Evolutionary conservation across 2,888 invertebrate species (phyloP).

Genomic region (Catonia carolina): DNA sequence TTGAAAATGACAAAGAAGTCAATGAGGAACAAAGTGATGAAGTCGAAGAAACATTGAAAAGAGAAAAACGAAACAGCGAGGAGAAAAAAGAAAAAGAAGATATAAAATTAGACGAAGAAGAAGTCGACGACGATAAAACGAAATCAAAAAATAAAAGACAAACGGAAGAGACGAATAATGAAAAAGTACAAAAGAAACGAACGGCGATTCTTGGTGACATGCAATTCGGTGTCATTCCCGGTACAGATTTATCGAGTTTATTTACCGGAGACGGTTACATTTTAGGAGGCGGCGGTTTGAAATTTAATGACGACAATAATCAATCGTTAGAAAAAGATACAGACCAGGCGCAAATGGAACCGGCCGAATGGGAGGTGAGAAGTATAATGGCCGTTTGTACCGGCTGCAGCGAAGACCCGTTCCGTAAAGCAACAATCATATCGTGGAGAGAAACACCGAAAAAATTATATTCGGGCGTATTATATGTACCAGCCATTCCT

Average conservation of each 20-base stretch:
- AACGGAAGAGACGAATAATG: conserved; percentile 8
- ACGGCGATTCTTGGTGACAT: conserved; percentile 24
- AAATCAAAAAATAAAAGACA: conserved; percentile 16
- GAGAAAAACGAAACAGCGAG: conserved; percentile 12
- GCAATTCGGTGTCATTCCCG: conserved; percentile 29
- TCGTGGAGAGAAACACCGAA: conserved; percentile 69
- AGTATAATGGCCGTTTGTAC: conserved; percentile 73
- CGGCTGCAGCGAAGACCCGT: conserved; percentile 68
- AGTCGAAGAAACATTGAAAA: conserved; percentile 6
- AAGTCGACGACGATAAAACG: not conserved
- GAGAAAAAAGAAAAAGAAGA: conserved; percentile 10
- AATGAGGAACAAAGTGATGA: conserved; percentile 3
- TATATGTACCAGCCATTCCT: conserved; percentile 59
- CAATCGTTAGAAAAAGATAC: conserved; percentile 9
- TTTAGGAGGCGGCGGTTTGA: conserved; percentile 25
- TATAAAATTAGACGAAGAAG: conserved; percentile 6
- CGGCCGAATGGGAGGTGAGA: conserved; percentile 75
- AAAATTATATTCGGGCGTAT: conserved; percentile 65
- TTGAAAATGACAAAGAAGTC: not conserved
- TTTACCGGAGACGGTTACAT: conserved; percentile 27
- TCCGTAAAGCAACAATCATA: conserved; percentile 68
- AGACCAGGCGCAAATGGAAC: conserved; percentile 46
- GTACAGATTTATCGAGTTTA: conserved; percentile 29
- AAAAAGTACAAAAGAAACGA: conserved; percentile 28
- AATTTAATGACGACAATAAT: conserved; percentile 23